These are phyloP conservation scores for Archips xylosteana DNA, from an alignment of 2,888 invertebrate species.

Conservation along the genomic window DNA sequence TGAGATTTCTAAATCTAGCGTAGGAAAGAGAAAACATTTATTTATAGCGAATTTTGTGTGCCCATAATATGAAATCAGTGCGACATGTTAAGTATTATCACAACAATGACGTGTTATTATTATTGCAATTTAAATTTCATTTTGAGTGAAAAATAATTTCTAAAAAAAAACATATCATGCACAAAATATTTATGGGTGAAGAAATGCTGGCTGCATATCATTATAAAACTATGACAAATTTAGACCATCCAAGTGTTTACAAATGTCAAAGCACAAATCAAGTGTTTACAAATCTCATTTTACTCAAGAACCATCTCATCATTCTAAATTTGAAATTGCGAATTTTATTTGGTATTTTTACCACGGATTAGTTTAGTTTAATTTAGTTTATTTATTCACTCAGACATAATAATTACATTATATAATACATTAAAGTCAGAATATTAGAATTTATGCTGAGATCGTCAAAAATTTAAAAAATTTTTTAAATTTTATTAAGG, in stretches of 20 bases:
- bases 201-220: constrained; percentile 76
- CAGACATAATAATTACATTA: too few relatives aligned
- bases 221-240: constrained; percentile 56
- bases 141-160: constrained; percentile 22
- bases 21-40: constrained; percentile 28
- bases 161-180: constrained; percentile 76
- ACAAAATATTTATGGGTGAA: constrained; percentile 63
- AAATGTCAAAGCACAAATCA: constrained; percentile 37
- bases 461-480: too few relatives aligned
- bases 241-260: constrained; percentile 39
- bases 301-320: neutral
- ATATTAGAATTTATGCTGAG: too few relatives aligned
- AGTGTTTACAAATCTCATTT: neutral
- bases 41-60: constrained; percentile 33
- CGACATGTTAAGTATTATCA: constrained; percentile 8
- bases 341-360: too few relatives aligned
- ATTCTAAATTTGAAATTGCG: neutral
- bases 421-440: too few relatives aligned
- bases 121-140: constrained; percentile 16
- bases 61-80: constrained; percentile 21
- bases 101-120: constrained; percentile 3
- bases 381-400: too few relatives aligned
- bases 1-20: constrained; percentile 34
- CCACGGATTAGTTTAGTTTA: too few relatives aligned
- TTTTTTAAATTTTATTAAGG: neutral